Evolutionary conservation across 2,797 vertebrate species (phyloP).

Genomic region (Heteromormyrus szaboi): DNA sequence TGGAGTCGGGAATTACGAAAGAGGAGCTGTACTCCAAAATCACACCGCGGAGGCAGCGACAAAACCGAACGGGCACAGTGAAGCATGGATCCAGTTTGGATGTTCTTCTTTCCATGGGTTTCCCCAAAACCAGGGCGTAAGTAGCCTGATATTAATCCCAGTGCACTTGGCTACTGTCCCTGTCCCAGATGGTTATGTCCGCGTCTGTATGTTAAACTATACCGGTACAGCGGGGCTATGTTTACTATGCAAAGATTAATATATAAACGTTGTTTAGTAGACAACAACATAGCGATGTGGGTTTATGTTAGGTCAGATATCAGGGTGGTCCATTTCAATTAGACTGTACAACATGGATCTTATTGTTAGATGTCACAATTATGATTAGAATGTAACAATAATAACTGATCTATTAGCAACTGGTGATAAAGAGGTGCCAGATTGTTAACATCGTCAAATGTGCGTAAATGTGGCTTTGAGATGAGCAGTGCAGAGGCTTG

Average conservation of each 20-base stretch:
- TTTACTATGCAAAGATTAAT: background rate
- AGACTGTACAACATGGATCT: background rate
- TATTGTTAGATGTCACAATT: background rate
- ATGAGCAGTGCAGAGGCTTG: background rate
- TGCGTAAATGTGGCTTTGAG: background rate
- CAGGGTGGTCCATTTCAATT: background rate
- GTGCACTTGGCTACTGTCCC: background rate
- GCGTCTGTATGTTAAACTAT: background rate
- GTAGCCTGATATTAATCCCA: slow-evolving; percentile 46
- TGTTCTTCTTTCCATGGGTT: slow-evolving; percentile 90
- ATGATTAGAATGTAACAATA: background rate
- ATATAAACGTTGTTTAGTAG: background rate
- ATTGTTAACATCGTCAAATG: background rate
- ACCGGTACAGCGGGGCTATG: background rate
- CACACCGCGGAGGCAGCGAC: slow-evolving; percentile 79
- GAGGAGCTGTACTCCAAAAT: slow-evolving; percentile 89
- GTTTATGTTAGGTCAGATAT: background rate
- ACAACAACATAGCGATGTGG: background rate
- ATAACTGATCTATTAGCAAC: background rate
- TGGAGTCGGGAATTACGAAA: slow-evolving; percentile 71
- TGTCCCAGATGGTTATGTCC: background rate
- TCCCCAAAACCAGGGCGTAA: slow-evolving; percentile 91
- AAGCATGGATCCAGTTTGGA: slow-evolving; percentile 86
- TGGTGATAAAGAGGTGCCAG: background rate
- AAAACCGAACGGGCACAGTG: slow-evolving; percentile 75